These are phyloP conservation scores for Battus philenor DNA, from an alignment of 1,140 invertebrate species.

Conservation along the genomic window DNA sequence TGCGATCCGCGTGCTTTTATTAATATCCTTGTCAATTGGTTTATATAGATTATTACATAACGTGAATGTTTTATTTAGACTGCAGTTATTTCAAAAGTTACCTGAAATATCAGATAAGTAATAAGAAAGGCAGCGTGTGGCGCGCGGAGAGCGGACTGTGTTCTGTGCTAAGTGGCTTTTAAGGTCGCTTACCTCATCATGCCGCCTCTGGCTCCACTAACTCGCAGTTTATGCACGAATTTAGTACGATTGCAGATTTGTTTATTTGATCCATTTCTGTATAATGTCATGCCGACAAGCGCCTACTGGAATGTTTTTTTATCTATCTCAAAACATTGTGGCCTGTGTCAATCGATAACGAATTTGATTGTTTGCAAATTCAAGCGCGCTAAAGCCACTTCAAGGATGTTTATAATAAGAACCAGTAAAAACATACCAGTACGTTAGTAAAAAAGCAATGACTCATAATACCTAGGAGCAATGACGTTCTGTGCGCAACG, in stretches of 20 bases:
- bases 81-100: constrained; percentile 7
- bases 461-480: constrained; percentile 42
- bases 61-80: too few relatives aligned
- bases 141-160: constrained; percentile 51
- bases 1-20: too few relatives aligned
- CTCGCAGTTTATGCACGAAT: constrained; percentile 51
- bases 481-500: constrained; percentile 34
- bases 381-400: constrained; percentile 16
- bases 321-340: constrained; percentile 1
- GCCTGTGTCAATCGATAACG: background rate
- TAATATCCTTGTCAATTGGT: too few relatives aligned
- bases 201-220: constrained; percentile 39
- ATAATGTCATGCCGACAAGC: constrained; percentile 13
- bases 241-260: constrained; percentile 38
- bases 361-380: constrained; percentile 10
- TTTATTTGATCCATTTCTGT: constrained; percentile 45
- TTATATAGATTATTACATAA: too few relatives aligned
- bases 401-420: constrained; percentile 26
- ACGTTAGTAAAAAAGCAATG: constrained; percentile 36
- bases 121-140: constrained; percentile 62
- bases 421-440: constrained; percentile 25
- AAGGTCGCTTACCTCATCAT: constrained; percentile 73
- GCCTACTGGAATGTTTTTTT: background rate
- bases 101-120: constrained; percentile 56
- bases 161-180: constrained; percentile 66